phyloP scores from a whole-genome alignment of 2,113 vertebrate genomes.

The Pelecanus crispus region DNA sequence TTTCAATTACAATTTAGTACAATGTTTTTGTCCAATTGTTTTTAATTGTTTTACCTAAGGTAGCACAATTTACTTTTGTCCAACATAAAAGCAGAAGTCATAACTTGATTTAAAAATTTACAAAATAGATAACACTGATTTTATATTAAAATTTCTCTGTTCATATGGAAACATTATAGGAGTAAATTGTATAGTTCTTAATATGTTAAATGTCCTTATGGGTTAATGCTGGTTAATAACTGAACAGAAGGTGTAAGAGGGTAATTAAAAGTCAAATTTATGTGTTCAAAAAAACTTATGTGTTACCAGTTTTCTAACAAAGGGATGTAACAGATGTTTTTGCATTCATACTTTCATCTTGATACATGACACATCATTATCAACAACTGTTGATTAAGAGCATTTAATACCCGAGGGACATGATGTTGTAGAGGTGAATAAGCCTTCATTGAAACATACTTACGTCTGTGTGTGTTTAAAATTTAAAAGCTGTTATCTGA shows the following conservation, averaged over 20 bases:
- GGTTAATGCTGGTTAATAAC: neutral
- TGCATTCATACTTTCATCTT: conserved; percentile 44
- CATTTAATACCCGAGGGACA: neutral
- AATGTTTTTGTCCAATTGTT: neutral
- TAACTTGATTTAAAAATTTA: neutral
- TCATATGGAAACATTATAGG: neutral
- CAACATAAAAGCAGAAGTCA: neutral
- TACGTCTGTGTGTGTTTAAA: neutral
- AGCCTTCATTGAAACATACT: neutral
- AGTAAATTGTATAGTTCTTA: neutral
- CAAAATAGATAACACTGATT: neutral
- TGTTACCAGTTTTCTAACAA: conserved; percentile 21
- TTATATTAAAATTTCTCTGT: neutral
- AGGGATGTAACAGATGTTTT: conserved; percentile 51
- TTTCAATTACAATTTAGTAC: neutral
- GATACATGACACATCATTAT: conserved; percentile 49
- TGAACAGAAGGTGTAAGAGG: conserved; percentile 1
- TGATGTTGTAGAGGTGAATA: neutral
- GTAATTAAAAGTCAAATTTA: conserved; percentile 52
- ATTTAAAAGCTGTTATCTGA: conserved; percentile 2
- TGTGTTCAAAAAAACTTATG: conserved; percentile 6
- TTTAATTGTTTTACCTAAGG: neutral
- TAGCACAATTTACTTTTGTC: neutral
- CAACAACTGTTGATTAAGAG: conserved; percentile 45
- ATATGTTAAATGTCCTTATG: neutral